Evolutionary conservation across 1,140 invertebrate genomes (phyloP).

Genomic region (Diachasma alloeum): DNA sequence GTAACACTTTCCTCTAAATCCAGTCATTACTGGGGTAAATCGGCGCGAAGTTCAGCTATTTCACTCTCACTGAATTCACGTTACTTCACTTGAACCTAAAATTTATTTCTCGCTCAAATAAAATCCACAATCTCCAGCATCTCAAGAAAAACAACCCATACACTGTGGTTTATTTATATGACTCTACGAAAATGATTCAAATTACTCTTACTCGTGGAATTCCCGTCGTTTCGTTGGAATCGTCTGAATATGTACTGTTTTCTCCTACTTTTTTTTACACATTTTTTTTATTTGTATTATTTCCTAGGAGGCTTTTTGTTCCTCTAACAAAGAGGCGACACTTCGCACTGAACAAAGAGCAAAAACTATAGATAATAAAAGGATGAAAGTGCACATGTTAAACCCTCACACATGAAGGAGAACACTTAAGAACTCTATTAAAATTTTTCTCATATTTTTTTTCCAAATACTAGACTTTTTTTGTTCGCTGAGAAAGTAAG

Average conservation of each 20-base stretch:
- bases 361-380: neutral
- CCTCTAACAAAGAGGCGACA: neutral
- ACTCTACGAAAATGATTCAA: neutral
- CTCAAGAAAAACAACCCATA: neutral
- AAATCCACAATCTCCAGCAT: neutral
- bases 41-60: no score
- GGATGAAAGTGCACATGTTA: neutral
- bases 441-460: neutral
- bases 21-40: no score
- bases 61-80: no score
- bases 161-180: slow-evolving; percentile 22
- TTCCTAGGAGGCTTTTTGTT: neutral
- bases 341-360: neutral
- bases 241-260: slow-evolving; percentile 1
- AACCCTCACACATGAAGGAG: neutral
- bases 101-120: neutral
- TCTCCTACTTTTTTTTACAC: neutral
- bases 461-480: neutral
- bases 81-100: neutral
- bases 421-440: neutral
- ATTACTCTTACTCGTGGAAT: slow-evolving; percentile 2
- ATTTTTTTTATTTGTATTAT: slow-evolving; percentile 4
- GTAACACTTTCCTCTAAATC: neutral
- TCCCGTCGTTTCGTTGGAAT: neutral
- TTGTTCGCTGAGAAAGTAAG: neutral